Conservation (phyloP, 2,888 invertebrate species). For the Leucophora obtusa region DNA sequence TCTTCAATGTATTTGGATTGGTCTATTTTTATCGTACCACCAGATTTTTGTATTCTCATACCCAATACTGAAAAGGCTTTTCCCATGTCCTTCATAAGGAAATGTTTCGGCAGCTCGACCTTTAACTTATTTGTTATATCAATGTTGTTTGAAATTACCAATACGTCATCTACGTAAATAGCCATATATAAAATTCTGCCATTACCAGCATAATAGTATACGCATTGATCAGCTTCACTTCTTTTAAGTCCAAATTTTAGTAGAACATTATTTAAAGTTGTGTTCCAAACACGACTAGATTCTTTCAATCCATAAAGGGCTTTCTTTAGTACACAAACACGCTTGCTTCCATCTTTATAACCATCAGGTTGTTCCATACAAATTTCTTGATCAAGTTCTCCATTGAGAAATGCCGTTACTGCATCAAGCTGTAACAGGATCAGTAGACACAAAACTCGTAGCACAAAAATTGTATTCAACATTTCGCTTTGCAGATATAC, state of each 20-base stretch:
- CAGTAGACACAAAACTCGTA: slow-evolving; percentile 23
- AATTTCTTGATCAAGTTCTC: no score
- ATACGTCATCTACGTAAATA: slow-evolving; percentile 66
- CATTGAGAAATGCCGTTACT: slow-evolving; percentile 59
- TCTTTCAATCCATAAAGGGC: slow-evolving; percentile 48
- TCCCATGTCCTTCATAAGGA: slow-evolving; percentile 64
- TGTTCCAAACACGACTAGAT: slow-evolving; percentile 50
- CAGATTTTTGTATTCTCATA: slow-evolving; percentile 41
- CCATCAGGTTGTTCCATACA: slow-evolving; percentile 63
- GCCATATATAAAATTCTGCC: slow-evolving; percentile 62
- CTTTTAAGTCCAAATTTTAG: no score
- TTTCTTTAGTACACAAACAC: slow-evolving; percentile 39
- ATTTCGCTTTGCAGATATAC: slow-evolving; percentile 17
- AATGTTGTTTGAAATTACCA: slow-evolving; percentile 60
- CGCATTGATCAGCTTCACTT: slow-evolving; percentile 56
- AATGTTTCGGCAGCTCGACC: slow-evolving; percentile 42
- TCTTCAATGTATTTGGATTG: slow-evolving; percentile 60
- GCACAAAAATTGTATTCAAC: slow-evolving; percentile 25
- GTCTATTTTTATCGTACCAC: slow-evolving; percentile 53
- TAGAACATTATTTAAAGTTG: no score
- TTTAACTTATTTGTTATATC: slow-evolving; percentile 43
- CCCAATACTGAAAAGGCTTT: slow-evolving; percentile 60
- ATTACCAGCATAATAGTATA: slow-evolving; percentile 44
- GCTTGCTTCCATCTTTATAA: slow-evolving; percentile 49
- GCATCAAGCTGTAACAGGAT: slow-evolving; percentile 51